phyloP scores from a whole-genome alignment of 2,888 invertebrate genomes.

The Agriopis marginaria region DNA sequence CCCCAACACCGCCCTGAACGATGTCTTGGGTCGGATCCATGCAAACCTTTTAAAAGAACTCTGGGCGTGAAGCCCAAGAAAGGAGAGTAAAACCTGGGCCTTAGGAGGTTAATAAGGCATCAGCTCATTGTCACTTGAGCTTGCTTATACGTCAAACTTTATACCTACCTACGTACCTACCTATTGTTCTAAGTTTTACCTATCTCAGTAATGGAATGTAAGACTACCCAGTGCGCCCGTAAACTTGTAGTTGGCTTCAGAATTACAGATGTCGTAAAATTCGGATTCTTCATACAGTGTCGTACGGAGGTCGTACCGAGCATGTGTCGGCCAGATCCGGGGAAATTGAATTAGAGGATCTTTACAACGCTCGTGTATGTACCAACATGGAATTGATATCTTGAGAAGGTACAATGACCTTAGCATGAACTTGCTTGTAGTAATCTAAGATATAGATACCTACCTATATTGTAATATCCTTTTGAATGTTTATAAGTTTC shows the following conservation, averaged over 20 bases:
- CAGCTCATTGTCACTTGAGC: too few species aligned
- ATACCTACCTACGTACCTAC: background rate
- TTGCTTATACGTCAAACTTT: too few species aligned
- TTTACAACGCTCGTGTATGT: background rate
- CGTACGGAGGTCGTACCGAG: constrained; percentile 13
- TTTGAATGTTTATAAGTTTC: too few species aligned
- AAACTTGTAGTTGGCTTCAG: constrained; percentile 43
- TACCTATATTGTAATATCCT: too few species aligned
- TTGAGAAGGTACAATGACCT: background rate
- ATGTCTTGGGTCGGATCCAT: too few species aligned
- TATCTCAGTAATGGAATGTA: constrained; percentile 9
- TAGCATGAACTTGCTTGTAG: too few species aligned
- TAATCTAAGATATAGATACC: too few species aligned
- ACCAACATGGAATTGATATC: background rate
- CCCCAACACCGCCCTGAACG: too few species aligned
- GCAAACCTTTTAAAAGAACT: too few species aligned
- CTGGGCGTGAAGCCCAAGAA: too few species aligned
- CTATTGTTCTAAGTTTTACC: background rate
- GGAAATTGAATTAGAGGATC: constrained; percentile 25
- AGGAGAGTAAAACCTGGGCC: too few species aligned
- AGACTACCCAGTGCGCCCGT: constrained; percentile 30
- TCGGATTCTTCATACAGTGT: constrained; percentile 28
- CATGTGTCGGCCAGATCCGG: constrained; percentile 25
- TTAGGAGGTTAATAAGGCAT: too few species aligned
- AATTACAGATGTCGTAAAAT: constrained; percentile 41